Percentiles rank a stretch among this genome's conserved stretches.
Evolutionary conservation across 2,113 vertebrate genomes (phyloP).

Genomic region (Trogon melanurus): DNA sequence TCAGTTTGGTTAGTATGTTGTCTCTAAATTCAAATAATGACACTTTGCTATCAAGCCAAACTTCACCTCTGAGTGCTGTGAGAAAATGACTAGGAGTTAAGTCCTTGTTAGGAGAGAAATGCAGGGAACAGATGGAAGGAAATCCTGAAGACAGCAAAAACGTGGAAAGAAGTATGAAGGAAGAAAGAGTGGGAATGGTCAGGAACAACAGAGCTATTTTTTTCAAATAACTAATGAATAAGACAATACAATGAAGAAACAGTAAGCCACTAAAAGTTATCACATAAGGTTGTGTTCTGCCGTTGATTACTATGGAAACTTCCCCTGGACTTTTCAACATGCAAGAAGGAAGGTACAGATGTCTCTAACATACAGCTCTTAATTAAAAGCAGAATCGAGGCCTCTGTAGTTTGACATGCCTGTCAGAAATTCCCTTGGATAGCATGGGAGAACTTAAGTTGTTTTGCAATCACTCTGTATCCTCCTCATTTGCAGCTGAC

Average conservation of each 20-base stretch:
- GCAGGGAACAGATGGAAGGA: not conserved
- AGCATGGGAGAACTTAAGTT: not conserved
- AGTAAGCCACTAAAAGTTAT: not conserved
- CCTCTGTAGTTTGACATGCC: not conserved
- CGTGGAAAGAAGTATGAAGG: not conserved
- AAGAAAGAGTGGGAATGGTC: not conserved
- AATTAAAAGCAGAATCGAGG: not conserved
- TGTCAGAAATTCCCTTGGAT: not conserved
- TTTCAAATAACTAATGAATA: not conserved
- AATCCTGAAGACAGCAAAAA: not conserved
- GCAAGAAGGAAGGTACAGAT: not conserved
- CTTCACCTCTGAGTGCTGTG: not conserved
- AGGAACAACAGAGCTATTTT: not conserved
- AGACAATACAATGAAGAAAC: not conserved
- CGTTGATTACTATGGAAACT: not conserved
- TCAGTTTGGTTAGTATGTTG: not conserved
- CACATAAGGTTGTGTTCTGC: not conserved
- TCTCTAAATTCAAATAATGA: not conserved
- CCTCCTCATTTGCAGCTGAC: not conserved
- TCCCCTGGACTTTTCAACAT: not conserved
- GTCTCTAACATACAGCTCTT: not conserved
- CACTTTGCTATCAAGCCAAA: not conserved
- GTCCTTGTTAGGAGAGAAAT: not conserved
- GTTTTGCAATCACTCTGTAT: not conserved
- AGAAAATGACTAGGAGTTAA: not conserved